Percentiles rank a stretch among this genome's conserved stretches.
These are phyloP conservation scores for Chaetophractus vellerosus DNA, from an alignment of 2,797 vertebrate genomes.

Conservation along the genomic window DNA sequence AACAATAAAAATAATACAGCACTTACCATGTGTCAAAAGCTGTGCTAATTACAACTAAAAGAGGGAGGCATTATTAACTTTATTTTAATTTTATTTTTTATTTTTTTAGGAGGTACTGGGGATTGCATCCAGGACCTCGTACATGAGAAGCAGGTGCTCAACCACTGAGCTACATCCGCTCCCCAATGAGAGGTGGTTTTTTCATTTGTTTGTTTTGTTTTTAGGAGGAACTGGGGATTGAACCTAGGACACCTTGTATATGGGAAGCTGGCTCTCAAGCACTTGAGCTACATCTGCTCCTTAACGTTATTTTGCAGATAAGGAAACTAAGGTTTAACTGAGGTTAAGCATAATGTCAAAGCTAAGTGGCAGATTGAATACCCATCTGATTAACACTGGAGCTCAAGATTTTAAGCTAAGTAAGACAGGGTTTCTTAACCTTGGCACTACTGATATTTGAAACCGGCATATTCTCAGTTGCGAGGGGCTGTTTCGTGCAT, in stretches of 20 bases:
- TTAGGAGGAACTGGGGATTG: no score
- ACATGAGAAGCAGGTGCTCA: no score
- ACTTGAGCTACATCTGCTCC: no score
- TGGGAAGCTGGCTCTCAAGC: no score
- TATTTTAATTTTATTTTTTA: no score
- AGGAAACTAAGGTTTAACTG: background rate
- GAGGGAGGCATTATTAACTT: background rate
- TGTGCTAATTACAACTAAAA: background rate
- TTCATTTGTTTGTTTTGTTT: no score
- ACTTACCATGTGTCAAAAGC: background rate
- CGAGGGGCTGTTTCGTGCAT: background rate
- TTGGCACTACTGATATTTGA: background rate
- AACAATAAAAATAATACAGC: background rate
- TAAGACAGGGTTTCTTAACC: background rate
- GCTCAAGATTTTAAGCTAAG: background rate
- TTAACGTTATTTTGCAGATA: slow-evolving; percentile 39
- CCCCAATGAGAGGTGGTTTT: no score
- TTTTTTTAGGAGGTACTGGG: no score
- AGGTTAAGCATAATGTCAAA: background rate
- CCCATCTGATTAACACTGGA: background rate
- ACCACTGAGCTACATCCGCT: no score
- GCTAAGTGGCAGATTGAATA: background rate
- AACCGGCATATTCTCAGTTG: background rate
- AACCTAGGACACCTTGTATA: no score
- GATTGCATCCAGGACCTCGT: no score